Evolutionary conservation across 1,140 invertebrate species (phyloP).

Genomic region (Drosophila setifemur): DNA sequence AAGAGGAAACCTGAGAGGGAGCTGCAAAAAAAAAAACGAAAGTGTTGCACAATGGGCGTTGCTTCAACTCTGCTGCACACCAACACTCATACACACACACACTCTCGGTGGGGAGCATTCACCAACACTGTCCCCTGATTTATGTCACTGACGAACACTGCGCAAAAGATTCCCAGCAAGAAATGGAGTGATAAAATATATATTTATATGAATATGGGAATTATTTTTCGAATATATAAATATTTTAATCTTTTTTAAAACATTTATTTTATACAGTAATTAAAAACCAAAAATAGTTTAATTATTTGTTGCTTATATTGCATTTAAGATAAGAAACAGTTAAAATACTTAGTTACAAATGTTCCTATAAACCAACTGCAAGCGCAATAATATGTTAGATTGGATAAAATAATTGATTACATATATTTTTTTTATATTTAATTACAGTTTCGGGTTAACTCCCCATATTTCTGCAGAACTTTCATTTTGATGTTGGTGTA

Average conservation of each 20-base stretch:
- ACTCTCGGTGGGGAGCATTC: conserved; percentile 15
- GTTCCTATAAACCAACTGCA: too few relatives aligned
- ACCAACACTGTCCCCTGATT: conserved; percentile 57
- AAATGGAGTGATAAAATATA: conserved; percentile 1
- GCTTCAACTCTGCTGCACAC: conserved; percentile 55
- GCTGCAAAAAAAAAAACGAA: conserved; percentile 68
- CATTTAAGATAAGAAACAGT: too few relatives aligned
- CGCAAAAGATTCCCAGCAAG: conserved; percentile 22
- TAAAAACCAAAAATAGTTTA: too few relatives aligned
- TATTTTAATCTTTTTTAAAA: not conserved
- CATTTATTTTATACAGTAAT: too few relatives aligned
- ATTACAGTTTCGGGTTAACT: too few relatives aligned
- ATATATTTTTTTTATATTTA: too few relatives aligned
- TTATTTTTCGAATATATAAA: not conserved
- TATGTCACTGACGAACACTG: conserved; percentile 61
- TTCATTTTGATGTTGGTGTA: not conserved
- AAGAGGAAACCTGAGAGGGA: conserved; percentile 9
- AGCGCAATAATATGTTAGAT: too few relatives aligned
- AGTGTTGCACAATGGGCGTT: conserved; percentile 79
- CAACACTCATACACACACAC: conserved; percentile 10
- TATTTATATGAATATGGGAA: not conserved
- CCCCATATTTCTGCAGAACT: too few relatives aligned
- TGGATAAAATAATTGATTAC: too few relatives aligned
- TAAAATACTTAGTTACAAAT: too few relatives aligned
- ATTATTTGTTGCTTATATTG: too few relatives aligned